These are phyloP conservation scores for Ptyas mucosa DNA, from an alignment of 2,113 vertebrate species.

Conservation along the genomic window DNA sequence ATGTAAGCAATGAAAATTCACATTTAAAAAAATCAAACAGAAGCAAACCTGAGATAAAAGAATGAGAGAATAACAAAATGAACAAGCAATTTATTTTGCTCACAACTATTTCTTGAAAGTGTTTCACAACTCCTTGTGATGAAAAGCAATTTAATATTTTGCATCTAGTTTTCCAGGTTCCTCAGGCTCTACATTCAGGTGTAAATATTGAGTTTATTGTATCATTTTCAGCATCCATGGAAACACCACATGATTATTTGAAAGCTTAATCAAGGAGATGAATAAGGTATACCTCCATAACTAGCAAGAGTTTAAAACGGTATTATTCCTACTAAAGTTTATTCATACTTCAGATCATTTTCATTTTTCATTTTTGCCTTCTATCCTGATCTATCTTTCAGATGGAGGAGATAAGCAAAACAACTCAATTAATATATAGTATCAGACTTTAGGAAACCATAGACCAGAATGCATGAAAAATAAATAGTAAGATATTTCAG, in stretches of 20 bases:
- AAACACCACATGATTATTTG: not conserved
- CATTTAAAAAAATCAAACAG: not conserved
- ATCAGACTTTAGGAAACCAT: not conserved
- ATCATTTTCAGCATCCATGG: not conserved
- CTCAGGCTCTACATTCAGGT: not conserved
- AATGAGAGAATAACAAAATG: conserved; percentile 23
- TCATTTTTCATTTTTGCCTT: not conserved
- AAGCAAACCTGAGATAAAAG: not conserved
- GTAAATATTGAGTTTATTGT: not conserved
- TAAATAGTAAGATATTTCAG: not conserved
- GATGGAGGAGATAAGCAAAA: not conserved
- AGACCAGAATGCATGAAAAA: not conserved
- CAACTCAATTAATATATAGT: not conserved
- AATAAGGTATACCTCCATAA: not conserved
- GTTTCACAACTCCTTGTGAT: conserved; percentile 21
- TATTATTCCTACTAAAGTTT: not conserved
- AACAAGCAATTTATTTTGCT: conserved; percentile 22
- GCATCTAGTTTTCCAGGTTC: not conserved
- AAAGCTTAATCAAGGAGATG: not conserved
- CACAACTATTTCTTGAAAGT: conserved; percentile 7
- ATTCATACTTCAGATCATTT: not conserved
- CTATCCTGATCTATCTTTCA: not conserved
- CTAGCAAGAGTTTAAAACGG: not conserved
- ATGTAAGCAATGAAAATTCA: conserved; percentile 1
- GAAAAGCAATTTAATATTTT: not conserved